Evolutionary conservation across 2,888 invertebrate species (phyloP), one percentile per base, ranked within the genome.

Genomic region (Euzophera pinguis): DNA sequence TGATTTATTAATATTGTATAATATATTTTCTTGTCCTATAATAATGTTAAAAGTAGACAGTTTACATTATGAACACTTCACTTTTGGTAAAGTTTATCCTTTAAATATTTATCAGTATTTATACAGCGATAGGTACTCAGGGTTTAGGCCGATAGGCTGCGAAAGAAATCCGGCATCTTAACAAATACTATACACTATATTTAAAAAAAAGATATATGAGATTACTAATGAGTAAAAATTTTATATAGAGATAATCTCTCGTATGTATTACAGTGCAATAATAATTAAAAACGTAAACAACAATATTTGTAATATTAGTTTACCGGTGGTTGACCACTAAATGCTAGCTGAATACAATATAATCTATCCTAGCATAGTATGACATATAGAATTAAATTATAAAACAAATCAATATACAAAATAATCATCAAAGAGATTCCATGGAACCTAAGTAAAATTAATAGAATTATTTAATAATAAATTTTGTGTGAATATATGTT

Each of bases 31-130:
- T 63, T 62, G 51, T 61, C 64, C 61, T 64, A 61, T 55, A 61
- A 51, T 58, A 52, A 53, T 56, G 51, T 63, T 65, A 57, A 62
- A 51, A 53, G 7, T 51, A 47, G 49, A 55, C 54, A 59, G 56
- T 69, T 67, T 60, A 65, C 53, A 57, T 57, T 68, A 72, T 80
- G 81, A 84, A 84, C 79, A 84, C 78, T 77, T 75, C 66, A 73
- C 73, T 74, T 82, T 78, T 73, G 73, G 77, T 78, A 74, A 75
- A 73, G 71, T 67, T 56, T 52, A 43, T 45, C 41, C 50, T 53
- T 58, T 13, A n/a, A 6, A 38, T 38, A 38, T 39, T 38, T 38
- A 14, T 50, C 32, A 51, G 47, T 56, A 50, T 53, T 43, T 52
- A 48, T 45, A 56, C 60, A 56, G 54, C 14, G 47, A 49, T 56